phyloP scores from a whole-genome alignment of 2,888 invertebrate genomes.

The Tenodera sinensis region DNA sequence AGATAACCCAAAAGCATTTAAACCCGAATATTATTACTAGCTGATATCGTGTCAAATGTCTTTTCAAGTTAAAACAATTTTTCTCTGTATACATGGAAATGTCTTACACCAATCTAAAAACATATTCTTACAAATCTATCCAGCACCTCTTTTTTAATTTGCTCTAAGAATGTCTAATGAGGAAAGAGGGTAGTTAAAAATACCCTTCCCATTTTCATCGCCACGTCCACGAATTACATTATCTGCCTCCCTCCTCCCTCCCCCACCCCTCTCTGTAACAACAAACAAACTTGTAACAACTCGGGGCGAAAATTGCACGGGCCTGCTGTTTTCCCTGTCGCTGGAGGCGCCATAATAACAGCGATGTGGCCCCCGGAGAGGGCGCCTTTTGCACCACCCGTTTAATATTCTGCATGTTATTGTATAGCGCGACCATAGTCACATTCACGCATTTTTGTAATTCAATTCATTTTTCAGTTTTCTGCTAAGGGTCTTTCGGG shows the following conservation, averaged over 20 bases:
- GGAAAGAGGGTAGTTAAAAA: background rate
- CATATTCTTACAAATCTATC: background rate
- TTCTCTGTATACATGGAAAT: background rate
- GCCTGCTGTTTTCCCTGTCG: background rate
- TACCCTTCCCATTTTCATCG: background rate
- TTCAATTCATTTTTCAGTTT: constrained; percentile 13
- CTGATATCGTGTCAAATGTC: too few relatives aligned
- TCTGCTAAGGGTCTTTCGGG: background rate
- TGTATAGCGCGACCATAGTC: background rate
- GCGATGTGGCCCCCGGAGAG: background rate
- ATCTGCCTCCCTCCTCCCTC: background rate
- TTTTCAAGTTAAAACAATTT: too few relatives aligned
- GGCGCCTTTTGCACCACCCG: background rate
- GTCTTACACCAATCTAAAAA: background rate
- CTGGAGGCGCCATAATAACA: background rate
- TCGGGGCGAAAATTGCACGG: background rate
- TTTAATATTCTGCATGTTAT: background rate
- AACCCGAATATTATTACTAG: too few relatives aligned
- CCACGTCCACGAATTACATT: background rate
- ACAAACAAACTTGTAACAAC: background rate
- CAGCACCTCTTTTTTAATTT: background rate
- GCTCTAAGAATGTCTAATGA: background rate
- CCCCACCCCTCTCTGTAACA: background rate
- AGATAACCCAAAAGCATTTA: too few relatives aligned
- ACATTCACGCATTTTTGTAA: background rate